Evolutionary conservation across 2,113 vertebrate genomes (phyloP).

Genomic region (Lanius ludovicianus): DNA sequence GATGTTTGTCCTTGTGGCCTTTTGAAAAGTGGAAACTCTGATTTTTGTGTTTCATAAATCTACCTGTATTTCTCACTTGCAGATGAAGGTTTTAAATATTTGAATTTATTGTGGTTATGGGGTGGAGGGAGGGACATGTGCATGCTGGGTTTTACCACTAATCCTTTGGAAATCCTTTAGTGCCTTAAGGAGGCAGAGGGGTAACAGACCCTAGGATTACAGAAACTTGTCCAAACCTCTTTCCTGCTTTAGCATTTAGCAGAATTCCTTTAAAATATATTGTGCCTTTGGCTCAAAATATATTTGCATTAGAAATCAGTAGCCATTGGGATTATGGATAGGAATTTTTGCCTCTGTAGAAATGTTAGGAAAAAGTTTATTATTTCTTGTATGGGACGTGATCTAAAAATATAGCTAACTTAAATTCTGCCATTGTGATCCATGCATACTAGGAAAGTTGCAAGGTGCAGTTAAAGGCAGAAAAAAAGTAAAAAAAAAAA

Average conservation of each 20-base stretch:
- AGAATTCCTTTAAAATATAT: conserved; percentile 33
- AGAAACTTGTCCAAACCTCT: conserved; percentile 27
- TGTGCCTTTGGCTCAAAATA: conserved; percentile 31
- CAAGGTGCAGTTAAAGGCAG: not conserved
- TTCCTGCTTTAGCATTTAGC: conserved; percentile 7
- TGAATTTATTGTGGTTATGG: not conserved
- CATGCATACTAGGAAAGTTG: not conserved
- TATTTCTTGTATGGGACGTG: not conserved
- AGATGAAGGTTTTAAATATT: not conserved
- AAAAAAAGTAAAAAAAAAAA: not conserved
- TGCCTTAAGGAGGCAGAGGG: conserved; percentile 63
- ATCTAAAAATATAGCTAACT: not conserved
- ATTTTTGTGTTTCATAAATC: not conserved
- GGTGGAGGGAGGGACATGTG: not conserved
- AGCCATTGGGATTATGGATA: not conserved
- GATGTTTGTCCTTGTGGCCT: not conserved
- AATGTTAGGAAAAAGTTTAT: not conserved
- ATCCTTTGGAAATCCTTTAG: conserved; percentile 63
- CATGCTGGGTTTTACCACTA: not conserved
- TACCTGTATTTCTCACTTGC: not conserved
- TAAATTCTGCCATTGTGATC: not conserved
- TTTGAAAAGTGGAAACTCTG: not conserved
- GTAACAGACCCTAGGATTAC: conserved; percentile 9
- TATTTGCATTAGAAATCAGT: conserved; percentile 12
- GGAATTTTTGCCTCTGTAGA: not conserved